Evolutionary conservation across 2,113 vertebrate species (phyloP).

Genomic region (Nesogale talazaci): DNA sequence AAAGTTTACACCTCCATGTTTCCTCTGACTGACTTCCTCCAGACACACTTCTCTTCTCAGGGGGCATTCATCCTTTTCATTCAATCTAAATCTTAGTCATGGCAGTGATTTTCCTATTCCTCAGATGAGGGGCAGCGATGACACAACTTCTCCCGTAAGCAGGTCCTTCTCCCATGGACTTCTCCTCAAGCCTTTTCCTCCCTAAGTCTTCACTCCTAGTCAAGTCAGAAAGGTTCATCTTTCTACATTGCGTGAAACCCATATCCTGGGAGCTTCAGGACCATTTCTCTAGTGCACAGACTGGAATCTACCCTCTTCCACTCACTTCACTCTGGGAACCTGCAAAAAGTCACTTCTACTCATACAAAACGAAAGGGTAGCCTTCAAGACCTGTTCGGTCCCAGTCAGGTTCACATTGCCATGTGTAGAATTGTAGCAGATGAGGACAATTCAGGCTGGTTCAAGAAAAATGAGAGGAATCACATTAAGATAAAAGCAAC

Average conservation of each 20-base stretch:
- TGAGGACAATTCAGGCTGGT: accelerated
- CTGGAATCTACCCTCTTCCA: neutral
- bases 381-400: accelerated
- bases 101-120: accelerated
- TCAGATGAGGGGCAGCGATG: neutral
- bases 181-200: neutral
- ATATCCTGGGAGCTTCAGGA: accelerated
- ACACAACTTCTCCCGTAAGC: accelerated
- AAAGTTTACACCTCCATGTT: neutral
- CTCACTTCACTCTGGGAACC: accelerated
- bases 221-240: neutral
- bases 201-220: neutral
- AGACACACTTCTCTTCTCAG: accelerated
- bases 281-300: accelerated
- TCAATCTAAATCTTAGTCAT: accelerated
- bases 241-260: neutral
- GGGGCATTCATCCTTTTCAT: neutral
- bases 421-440: neutral
- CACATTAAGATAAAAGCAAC: neutral
- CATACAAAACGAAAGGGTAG: neutral
- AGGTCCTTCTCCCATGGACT: accelerated
- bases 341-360: neutral
- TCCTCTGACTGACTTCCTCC: neutral
- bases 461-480: neutral
- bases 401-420: too few relatives aligned